Conservation (phyloP, 2,888 invertebrate species). For the Chrysolina americana region DNA sequence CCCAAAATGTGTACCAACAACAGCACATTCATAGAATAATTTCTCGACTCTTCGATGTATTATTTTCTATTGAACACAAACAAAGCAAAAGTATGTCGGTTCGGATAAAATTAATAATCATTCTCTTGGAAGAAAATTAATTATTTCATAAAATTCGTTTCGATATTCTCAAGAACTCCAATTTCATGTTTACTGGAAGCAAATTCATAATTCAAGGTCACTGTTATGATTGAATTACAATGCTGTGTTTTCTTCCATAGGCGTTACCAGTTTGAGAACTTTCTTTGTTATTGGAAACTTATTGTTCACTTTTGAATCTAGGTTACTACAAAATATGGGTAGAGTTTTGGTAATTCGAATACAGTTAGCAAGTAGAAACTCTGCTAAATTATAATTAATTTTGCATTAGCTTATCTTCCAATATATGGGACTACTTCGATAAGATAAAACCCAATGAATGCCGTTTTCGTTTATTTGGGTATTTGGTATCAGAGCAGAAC, state of each 20-base stretch:
- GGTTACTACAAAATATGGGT: slow-evolving; percentile 40
- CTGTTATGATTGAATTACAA: slow-evolving; percentile 29
- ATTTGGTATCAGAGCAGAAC: background rate
- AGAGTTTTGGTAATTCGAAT: slow-evolving; percentile 25
- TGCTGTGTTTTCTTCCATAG: slow-evolving; percentile 23
- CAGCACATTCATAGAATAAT: background rate
- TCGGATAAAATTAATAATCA: background rate
- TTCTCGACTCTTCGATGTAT: background rate
- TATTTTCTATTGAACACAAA: no score
- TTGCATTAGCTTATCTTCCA: slow-evolving; percentile 22
- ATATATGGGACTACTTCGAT: background rate
- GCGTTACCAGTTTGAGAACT: slow-evolving; percentile 35
- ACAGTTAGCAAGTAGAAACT: slow-evolving; percentile 28
- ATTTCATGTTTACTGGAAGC: background rate
- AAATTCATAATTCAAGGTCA: slow-evolving; percentile 27
- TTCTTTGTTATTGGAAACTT: slow-evolving; percentile 39
- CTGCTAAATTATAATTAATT: slow-evolving; percentile 25
- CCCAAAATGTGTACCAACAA: background rate
- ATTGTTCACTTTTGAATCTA: slow-evolving; percentile 31
- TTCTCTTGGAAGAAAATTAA: no score
- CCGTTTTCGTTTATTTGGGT: background rate
- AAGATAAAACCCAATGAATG: background rate
- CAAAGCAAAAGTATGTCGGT: background rate
- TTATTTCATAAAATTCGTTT: no score
- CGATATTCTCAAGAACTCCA: background rate